These are phyloP conservation scores for Pseudocheirus occidentalis DNA, from an alignment of 2,797 vertebrate genomes.

Conservation along the genomic window DNA sequence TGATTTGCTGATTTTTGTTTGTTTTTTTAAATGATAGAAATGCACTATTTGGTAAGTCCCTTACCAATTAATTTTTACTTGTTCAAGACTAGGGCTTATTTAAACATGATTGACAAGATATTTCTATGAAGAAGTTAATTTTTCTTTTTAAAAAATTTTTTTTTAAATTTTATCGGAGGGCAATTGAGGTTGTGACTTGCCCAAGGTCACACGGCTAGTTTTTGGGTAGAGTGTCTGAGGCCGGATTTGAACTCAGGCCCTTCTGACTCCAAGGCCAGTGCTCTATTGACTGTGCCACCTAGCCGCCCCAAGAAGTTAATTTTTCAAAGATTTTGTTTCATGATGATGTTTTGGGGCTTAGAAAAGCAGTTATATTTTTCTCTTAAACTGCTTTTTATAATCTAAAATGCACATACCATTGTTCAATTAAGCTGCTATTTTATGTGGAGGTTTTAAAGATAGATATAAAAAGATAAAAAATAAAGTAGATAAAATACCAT, in stretches of 20 bases:
- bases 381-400: not conserved
- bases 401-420: not conserved
- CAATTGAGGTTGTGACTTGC: too few species aligned
- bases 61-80: not conserved
- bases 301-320: too few species aligned
- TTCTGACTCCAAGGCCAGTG: too few species aligned
- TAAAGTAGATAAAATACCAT: not conserved
- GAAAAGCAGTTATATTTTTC: not conserved
- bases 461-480: not conserved
- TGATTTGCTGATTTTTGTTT: not conserved
- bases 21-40: not conserved
- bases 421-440: not conserved
- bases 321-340: not conserved
- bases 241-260: too few species aligned
- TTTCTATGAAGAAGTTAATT: not conserved
- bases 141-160: too few species aligned
- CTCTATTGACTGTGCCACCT: too few species aligned
- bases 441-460: not conserved
- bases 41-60: not conserved
- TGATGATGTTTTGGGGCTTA: not conserved
- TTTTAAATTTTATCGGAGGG: too few species aligned
- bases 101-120: too few species aligned
- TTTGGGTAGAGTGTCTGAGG: too few species aligned
- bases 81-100: not conserved
- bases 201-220: too few species aligned